These are phyloP conservation scores for Eurystomus glaucurus DNA, from an alignment of 2,797 vertebrate species.

Conservation along the genomic window DNA sequence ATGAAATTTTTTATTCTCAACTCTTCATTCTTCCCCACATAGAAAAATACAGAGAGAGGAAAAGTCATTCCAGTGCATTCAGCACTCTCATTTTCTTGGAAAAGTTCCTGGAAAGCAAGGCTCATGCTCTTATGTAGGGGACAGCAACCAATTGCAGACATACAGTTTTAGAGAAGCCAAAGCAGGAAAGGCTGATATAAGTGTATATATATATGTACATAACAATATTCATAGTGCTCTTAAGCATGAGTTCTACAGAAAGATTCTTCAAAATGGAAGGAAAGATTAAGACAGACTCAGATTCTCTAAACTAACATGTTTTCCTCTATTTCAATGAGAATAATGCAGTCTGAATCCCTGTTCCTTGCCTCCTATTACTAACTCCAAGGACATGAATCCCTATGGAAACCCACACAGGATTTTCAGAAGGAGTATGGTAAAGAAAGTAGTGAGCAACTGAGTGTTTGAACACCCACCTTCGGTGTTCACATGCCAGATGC, in stretches of 20 bases:
- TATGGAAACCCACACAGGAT: background rate
- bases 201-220: background rate
- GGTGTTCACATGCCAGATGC: background rate
- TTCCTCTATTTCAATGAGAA: background rate
- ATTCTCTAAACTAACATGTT: background rate
- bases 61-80: background rate
- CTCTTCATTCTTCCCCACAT: background rate
- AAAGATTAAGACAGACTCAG: background rate
- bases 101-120: background rate
- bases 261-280: background rate
- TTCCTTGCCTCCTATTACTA: background rate
- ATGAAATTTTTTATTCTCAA: background rate
- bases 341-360: background rate
- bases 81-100: background rate
- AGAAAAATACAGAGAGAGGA: background rate
- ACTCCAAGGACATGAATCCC: background rate
- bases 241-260: background rate
- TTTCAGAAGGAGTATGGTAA: slow-evolving; percentile 7
- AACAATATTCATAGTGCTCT: background rate
- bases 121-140: background rate
- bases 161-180: background rate
- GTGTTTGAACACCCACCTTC: background rate
- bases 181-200: background rate
- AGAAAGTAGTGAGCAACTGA: background rate
- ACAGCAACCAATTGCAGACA: background rate